These are phyloP conservation scores for Channallabes apus DNA, from an alignment of 2,797 vertebrate genomes.

Conservation along the genomic window DNA sequence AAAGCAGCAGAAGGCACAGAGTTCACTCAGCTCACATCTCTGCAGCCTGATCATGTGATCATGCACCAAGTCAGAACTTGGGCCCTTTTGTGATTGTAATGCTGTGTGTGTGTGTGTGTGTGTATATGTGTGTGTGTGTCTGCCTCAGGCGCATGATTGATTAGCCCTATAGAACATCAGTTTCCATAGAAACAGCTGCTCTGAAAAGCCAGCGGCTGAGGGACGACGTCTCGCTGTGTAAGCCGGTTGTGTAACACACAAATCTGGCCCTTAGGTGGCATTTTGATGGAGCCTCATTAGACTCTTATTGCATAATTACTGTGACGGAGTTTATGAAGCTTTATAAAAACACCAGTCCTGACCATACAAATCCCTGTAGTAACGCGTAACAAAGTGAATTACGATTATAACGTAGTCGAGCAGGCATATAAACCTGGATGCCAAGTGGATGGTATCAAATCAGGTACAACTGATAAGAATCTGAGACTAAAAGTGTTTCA, in stretches of 20 bases:
- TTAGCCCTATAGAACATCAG: conserved; percentile 61
- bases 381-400: not conserved
- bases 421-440: no score
- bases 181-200: conserved; percentile 63
- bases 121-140: conserved; percentile 20
- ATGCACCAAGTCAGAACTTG: conserved; percentile 46
- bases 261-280: conserved; percentile 35
- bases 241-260: conserved; percentile 45
- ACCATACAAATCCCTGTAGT: not conserved
- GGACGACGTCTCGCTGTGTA: conserved; percentile 45
- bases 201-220: conserved; percentile 47
- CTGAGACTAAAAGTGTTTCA: not conserved
- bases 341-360: conserved; percentile 29
- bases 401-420: not conserved
- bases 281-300: conserved; percentile 43
- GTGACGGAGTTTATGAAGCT: conserved; percentile 40
- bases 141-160: conserved; percentile 48
- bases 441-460: conserved; percentile 1
- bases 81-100: conserved; percentile 43
- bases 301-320: conserved; percentile 26
- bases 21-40: conserved; percentile 22
- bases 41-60: conserved; percentile 61
- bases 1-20: not conserved
- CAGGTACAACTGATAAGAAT: conserved; percentile 2
- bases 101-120: conserved; percentile 37